Evolutionary conservation across 2,797 vertebrate species (phyloP).

Genomic region (Protonibea diacanthus): DNA sequence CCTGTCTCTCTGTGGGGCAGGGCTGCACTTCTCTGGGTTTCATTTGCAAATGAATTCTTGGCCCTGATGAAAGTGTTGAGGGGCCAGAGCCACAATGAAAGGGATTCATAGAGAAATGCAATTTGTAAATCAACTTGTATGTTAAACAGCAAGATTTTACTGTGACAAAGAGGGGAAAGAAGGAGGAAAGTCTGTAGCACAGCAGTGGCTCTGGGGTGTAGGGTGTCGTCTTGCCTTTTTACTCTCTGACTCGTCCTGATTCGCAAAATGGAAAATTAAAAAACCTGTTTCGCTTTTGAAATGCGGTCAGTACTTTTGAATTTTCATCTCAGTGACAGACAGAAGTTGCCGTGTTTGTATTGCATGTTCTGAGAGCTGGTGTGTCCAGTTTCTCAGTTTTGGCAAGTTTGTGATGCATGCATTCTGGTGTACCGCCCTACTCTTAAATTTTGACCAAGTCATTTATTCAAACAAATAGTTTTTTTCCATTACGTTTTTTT

Average conservation of each 20-base stretch:
- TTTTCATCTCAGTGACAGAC: constrained; percentile 34
- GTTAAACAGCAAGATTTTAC: constrained; percentile 88
- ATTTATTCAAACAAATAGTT: constrained; percentile 11
- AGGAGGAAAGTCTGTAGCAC: constrained; percentile 74
- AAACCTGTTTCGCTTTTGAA: constrained; percentile 60
- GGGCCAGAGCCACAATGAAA: constrained; percentile 93
- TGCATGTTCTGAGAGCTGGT: constrained; percentile 41
- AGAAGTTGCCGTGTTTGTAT: constrained; percentile 28
- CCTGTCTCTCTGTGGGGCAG: constrained; percentile 98
- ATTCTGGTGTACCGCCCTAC: constrained; percentile 8
- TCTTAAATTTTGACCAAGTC: constrained; percentile 25
- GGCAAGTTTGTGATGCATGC: constrained; percentile 43
- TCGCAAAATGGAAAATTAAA: constrained; percentile 68
- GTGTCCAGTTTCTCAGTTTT: constrained; percentile 58
- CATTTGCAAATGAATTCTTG: constrained; percentile 99
- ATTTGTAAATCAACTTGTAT: constrained; percentile 98
- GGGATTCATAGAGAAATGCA: constrained; percentile 94
- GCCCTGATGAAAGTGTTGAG: constrained; percentile 96
- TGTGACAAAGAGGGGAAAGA: constrained; percentile 81
- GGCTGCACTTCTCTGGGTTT: constrained; percentile 95
- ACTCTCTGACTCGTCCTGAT: constrained; percentile 61
- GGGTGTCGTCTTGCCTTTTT: constrained; percentile 67
- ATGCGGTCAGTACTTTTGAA: constrained; percentile 32
- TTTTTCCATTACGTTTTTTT: constrained; percentile 1
- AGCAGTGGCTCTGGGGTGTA: constrained; percentile 71